Evolutionary conservation across 2,888 invertebrate species (phyloP).

Genomic region (Abrostola triplasia): DNA sequence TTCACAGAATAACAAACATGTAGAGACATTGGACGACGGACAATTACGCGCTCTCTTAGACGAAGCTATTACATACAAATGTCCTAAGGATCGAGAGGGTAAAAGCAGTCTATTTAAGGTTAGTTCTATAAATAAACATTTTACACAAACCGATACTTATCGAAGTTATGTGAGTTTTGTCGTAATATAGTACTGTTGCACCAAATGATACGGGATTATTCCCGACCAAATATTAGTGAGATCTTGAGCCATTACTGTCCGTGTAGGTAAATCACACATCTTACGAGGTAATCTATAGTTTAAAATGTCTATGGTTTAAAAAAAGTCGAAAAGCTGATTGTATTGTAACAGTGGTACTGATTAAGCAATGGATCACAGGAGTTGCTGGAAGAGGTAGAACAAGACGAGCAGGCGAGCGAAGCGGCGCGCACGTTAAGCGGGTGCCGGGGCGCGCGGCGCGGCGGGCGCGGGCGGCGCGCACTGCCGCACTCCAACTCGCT

Average conservation of each 20-base stretch:
- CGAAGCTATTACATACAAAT: slow-evolving; percentile 95
- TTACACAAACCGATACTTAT: too few relatives aligned
- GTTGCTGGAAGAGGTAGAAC: slow-evolving; percentile 93
- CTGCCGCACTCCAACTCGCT: slow-evolving; percentile 88
- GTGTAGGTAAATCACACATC: too few relatives aligned
- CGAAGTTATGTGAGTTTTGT: too few relatives aligned
- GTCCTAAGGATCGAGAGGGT: slow-evolving; percentile 94
- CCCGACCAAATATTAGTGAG: too few relatives aligned
- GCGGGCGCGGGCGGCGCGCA: slow-evolving; percentile 74
- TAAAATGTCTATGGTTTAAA: too few relatives aligned
- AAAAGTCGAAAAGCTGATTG: background rate
- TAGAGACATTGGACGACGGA: slow-evolving; percentile 92
- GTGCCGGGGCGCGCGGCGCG: slow-evolving; percentile 76
- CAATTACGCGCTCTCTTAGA: slow-evolving; percentile 93
- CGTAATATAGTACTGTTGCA: too few relatives aligned
- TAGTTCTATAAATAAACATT: slow-evolving; percentile 15
- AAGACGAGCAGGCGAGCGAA: slow-evolving; percentile 90
- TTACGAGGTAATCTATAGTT: too few relatives aligned
- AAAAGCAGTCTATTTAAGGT: slow-evolving; percentile 95
- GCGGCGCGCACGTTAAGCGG: slow-evolving; percentile 82
- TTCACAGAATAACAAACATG: slow-evolving; percentile 83
- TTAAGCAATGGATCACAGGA: slow-evolving; percentile 82
- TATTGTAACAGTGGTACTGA: background rate
- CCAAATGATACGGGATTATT: too few relatives aligned
- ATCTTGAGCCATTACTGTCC: too few relatives aligned